phyloP scores from a whole-genome alignment of 2,888 invertebrate genomes.

The Crematogaster levior region DNA sequence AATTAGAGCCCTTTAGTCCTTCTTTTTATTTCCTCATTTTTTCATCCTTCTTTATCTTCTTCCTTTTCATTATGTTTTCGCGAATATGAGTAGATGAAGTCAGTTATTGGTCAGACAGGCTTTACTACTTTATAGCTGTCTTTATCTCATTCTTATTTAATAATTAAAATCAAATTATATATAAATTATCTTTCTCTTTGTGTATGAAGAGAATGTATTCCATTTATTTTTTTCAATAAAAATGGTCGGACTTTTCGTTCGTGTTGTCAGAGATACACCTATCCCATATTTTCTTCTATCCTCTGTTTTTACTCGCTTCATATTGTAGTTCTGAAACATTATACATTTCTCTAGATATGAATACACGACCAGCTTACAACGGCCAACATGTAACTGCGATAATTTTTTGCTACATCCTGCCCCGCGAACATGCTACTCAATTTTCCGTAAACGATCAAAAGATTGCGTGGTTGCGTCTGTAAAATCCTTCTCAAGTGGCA shows the following conservation, averaged over 20 bases:
- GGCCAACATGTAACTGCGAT: conserved; percentile 1
- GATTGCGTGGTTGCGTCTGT: background rate
- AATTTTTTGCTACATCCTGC: background rate
- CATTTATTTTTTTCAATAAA: background rate
- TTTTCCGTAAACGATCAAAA: conserved; percentile 28
- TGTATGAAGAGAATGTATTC: background rate
- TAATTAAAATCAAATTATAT: background rate
- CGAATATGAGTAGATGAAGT: background rate
- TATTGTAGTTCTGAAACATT: background rate
- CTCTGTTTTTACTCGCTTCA: background rate
- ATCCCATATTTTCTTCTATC: background rate
- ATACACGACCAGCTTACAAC: background rate
- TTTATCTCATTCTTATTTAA: background rate
- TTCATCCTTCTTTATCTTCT: background rate
- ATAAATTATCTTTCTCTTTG: background rate
- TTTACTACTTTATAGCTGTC: background rate
- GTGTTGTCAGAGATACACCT: background rate
- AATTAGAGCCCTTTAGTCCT: background rate
- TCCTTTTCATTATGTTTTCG: background rate
- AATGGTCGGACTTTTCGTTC: background rate
- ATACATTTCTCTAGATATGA: background rate
- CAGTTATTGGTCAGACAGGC: background rate
- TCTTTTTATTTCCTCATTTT: background rate
- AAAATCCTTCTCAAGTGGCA: conserved; percentile 5
- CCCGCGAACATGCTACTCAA: background rate